Conservation (phyloP, 1,140 invertebrate species). For the Calliphora vicina region DNA sequence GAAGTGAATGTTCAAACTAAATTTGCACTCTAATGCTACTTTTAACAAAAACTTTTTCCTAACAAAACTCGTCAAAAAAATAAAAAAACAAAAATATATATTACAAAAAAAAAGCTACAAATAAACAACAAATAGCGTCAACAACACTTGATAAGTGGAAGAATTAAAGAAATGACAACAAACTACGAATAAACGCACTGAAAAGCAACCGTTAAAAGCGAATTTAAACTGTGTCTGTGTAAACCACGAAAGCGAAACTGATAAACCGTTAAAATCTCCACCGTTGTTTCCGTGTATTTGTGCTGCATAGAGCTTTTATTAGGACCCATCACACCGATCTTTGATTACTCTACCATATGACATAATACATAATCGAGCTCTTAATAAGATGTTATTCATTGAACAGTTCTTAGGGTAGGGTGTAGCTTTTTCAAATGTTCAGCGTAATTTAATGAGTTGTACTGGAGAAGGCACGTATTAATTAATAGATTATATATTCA, state of each 20-base stretch:
- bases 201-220: background rate
- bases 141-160: background rate
- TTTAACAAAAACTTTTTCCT: slow-evolving; percentile 44
- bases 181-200: background rate
- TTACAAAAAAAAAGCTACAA: no score
- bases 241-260: background rate
- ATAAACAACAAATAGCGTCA: no score
- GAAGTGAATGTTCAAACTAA: slow-evolving; percentile 47
- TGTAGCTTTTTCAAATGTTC: background rate
- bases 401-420: background rate
- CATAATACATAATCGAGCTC: no score
- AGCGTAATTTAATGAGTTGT: background rate
- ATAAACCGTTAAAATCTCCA: background rate
- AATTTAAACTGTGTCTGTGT: background rate
- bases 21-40: slow-evolving; percentile 43
- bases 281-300: background rate
- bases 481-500: background rate
- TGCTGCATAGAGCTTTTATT: background rate
- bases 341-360: no score
- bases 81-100: background rate
- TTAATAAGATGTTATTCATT: no score
- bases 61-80: slow-evolving; percentile 16
- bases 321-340: background rate
- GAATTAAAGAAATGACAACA: background rate
- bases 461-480: background rate